A percentile compares a stretch with the other conserved stretches of the same genome.
These are phyloP conservation scores for Phragmatobia fuliginosa DNA, from an alignment of 2,888 invertebrate genomes.

Conservation along the genomic window DNA sequence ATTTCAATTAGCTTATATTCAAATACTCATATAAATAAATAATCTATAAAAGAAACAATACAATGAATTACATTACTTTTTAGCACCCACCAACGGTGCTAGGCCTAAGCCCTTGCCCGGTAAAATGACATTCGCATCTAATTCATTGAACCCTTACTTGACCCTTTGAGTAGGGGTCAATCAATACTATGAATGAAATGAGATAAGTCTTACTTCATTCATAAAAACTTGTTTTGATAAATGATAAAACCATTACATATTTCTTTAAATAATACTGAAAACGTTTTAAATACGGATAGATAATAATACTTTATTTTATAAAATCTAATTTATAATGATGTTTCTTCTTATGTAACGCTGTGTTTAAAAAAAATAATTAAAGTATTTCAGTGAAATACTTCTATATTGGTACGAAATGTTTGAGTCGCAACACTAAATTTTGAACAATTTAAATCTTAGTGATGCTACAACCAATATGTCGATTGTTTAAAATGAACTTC, in stretches of 20 bases:
- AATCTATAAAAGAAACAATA: neutral
- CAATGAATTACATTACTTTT: neutral
- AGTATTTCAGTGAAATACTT: neutral
- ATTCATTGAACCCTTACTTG: conserved; percentile 6
- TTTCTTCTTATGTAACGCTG: neutral
- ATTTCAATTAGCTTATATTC: neutral
- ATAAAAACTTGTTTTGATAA: neutral
- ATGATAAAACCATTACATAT: neutral
- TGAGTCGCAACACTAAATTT: neutral
- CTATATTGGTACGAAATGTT: neutral
- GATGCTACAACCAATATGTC: neutral
- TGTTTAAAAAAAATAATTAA: neutral
- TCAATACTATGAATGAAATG: conserved; percentile 1
- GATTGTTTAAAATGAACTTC: neutral
- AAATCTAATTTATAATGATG: neutral
- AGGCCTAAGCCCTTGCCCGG: neutral
- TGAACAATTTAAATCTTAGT: neutral
- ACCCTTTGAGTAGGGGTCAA: conserved; percentile 2
- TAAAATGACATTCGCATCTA: neutral
- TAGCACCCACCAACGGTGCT: neutral
- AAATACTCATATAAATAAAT: neutral
- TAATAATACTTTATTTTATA: neutral
- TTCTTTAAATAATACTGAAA: neutral
- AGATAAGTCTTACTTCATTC: conserved; percentile 5
- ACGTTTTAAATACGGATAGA: neutral